Evolutionary conservation across 2,113 vertebrate genomes (phyloP).

Genomic region (Toxostoma redivivum): DNA sequence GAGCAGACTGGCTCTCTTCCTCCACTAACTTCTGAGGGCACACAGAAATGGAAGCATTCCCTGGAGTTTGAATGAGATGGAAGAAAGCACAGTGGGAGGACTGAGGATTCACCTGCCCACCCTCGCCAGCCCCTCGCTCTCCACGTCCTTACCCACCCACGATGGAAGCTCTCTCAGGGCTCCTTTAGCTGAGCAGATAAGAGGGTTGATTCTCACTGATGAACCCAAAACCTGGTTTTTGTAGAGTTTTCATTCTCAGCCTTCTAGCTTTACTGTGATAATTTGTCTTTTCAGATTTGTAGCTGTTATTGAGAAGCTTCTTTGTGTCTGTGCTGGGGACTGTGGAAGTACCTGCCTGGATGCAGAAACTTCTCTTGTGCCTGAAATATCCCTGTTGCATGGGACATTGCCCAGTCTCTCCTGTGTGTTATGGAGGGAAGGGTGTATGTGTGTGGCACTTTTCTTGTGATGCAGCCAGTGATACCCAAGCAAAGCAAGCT

Average conservation of each 20-base stretch:
- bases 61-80: background rate
- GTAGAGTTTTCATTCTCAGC: background rate
- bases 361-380: background rate
- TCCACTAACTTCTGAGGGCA: background rate
- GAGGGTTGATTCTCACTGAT: background rate
- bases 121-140: background rate
- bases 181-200: background rate
- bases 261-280: background rate
- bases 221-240: background rate
- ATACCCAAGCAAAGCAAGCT: background rate
- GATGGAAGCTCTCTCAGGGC: background rate
- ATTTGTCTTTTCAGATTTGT: background rate
- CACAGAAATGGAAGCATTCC: background rate
- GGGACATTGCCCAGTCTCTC: rapidly evolving
- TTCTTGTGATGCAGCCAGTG: background rate
- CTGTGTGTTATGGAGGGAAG: rapidly evolving
- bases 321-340: background rate
- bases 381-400: background rate
- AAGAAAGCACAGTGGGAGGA: background rate
- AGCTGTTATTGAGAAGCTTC: background rate
- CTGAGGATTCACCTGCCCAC: background rate
- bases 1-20: background rate
- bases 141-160: background rate
- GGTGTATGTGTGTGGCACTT: rapidly evolving
- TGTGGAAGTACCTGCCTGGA: background rate